Evolutionary conservation across 1,140 invertebrate species (phyloP), one percentile per base, ranked within the genome.

Genomic region (Drosophila bifasciata): DNA sequence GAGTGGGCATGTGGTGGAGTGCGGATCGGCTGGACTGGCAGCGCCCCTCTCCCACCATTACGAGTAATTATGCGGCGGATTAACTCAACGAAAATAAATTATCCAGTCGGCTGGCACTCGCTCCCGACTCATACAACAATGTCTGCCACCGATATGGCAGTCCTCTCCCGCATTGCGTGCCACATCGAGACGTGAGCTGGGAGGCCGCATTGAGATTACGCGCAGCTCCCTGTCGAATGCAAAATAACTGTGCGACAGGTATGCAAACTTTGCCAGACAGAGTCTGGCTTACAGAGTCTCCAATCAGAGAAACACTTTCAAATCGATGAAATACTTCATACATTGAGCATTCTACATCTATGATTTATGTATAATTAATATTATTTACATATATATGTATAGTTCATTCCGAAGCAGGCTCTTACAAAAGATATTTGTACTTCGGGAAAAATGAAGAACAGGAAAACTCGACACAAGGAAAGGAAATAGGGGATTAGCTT

Each of bases 31-130:
- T 17, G 46, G 23, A 55, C 68, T 48, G 66, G 39, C 62, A 53
- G 48, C 73, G 62, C 17, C 44, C 5, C 16, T n/a, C 23, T 44
- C 25, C 25, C 44, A 53, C 43, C 53, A 46, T 40, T 16, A 17
- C 48, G 2, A n/a, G 19, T 63, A 80, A 81, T 81, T 85, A 81
- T 86, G 77, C 63, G 57, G 67, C n/a, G 62, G 67, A 85, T 84
- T 79, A 85, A 57, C 52, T 50, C 56, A 55, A 58, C 51, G 45
- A 60, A 80, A 63, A 72, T 76, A 72, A 85, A 85, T 85, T 67
- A 36, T 13, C 32, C 32, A 36, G 11, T 36, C 32, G 63, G 56
- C 52, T 46, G 45, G 50, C 48, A 17, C 21, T 46, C n/a, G 28
- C 62, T 17, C 17, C 5, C 16, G 28, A 63, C 32, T 36, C 11